Evolutionary conservation across 2,113 vertebrate genomes (phyloP).

Genomic region (Asarcornis scutulata): DNA sequence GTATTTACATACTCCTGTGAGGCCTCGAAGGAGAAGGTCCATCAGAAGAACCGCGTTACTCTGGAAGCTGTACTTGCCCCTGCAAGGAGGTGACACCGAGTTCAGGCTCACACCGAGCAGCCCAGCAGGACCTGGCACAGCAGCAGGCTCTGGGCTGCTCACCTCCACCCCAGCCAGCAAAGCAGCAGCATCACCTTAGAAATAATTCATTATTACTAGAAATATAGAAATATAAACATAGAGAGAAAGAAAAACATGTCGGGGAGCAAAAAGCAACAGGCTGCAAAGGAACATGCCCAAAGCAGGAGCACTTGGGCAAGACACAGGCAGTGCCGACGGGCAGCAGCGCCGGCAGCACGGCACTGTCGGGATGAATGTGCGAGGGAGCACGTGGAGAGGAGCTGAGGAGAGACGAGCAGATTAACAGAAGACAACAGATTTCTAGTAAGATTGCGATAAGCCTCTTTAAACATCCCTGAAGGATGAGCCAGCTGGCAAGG

Average conservation of each 20-base stretch:
- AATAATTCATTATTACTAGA: not conserved
- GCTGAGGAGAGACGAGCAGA: constrained; percentile 18
- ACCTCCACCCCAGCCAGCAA: not conserved
- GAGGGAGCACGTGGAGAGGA: not conserved
- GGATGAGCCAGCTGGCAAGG: constrained; percentile 62
- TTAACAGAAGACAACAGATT: constrained; percentile 64
- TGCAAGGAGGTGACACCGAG: accelerated
- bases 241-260: accelerated
- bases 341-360: not conserved
- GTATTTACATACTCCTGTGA: accelerated
- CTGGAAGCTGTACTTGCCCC: accelerated
- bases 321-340: not conserved
- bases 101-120: accelerated
- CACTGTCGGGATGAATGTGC: not conserved
- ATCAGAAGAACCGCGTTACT: not conserved
- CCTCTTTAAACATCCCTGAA: constrained; percentile 66
- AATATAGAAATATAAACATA: too few relatives aligned
- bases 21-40: not conserved
- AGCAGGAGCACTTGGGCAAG: not conserved
- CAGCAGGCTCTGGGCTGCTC: not conserved
- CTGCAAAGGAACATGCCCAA: not conserved
- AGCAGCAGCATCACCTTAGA: not conserved
- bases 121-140: accelerated
- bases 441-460: constrained; percentile 62
- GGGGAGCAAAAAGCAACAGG: not conserved